Conservation (phyloP, 2,113 vertebrate species). For the Nycticryphes semicollaris region DNA sequence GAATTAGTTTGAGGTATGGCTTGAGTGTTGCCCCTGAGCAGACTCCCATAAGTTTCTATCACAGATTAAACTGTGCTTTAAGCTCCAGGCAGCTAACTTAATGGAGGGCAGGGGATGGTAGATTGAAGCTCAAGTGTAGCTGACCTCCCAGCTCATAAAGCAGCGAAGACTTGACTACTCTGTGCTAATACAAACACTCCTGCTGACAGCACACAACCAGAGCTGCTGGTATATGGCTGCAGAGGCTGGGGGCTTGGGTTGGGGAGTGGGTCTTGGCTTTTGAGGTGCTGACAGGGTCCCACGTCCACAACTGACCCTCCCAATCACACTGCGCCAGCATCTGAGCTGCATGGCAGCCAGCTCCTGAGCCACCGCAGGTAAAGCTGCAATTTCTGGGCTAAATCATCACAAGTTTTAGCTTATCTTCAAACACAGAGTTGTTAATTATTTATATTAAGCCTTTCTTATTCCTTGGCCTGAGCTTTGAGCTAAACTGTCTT, state of each 20-base stretch:
- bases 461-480: neutral
- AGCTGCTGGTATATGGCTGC: neutral
- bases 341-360: neutral
- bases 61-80: constrained; percentile 56
- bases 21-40: constrained; percentile 34
- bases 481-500: neutral
- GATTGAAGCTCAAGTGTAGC: constrained; percentile 60
- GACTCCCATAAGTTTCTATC: constrained; percentile 52
- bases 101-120: constrained; percentile 47
- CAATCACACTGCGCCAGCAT: neutral
- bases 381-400: neutral
- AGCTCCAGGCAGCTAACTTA: constrained; percentile 53
- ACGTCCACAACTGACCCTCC: neutral
- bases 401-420: neutral
- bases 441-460: neutral
- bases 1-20: constrained; percentile 48
- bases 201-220: neutral
- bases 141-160: constrained; percentile 61
- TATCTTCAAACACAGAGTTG: neutral
- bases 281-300: neutral
- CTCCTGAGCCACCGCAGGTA: neutral
- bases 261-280: neutral
- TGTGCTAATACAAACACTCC: neutral
- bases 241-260: neutral
- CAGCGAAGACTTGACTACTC: neutral